Base-by-base conservation (phyloP, 2,888 invertebrate genomes). In the Enoplolaimus lenunculus region DNA sequence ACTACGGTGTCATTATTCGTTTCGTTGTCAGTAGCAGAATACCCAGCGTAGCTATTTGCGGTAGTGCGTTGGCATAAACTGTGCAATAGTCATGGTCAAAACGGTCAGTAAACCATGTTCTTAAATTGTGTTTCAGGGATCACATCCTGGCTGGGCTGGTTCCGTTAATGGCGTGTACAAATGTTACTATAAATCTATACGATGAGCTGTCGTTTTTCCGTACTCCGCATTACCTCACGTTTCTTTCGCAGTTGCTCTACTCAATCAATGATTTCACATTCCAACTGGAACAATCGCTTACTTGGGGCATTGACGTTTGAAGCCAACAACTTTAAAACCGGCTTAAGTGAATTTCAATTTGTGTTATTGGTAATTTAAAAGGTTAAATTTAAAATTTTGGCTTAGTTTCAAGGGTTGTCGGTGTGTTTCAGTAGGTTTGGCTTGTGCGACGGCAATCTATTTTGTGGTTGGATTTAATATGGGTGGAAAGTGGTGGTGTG, bases 201-300 rank as follows among this genome's bases (percentile, higher is more conserved):
- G 95, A 95, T 80, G 94, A 95, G 79, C 88, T 89, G 76, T 93
- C 95, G 70, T 97, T 98, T 82, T 84, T 98, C 73, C 87, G 95
- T 29, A 76, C 78, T 29, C 75, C 77, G 1, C 60, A 73, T 3
- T 75, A 78, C 68, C 74, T 78, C 62, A 69, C 74, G 1, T 76
- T 77, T 66, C 73, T 80, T 57, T 75, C 77, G 1, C 74, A 77
- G 69, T 73, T 80, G 57, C 72, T 80, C 62, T 73, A 73, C 34
- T 76, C 78, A 1, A 75, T 80, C 2, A 76, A 78, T 68, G 79
- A 80, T 68, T 80, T 78, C 72, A 72, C 75, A 34, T 78, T 80
- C 70, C 74, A 74, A 7, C 73, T 80, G 60, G 80, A 80, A 30
- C 30, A 71, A 57, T 71, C 72, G 7, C 71, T 72, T 16, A 72